Evolutionary conservation across 2,888 invertebrate genomes (phyloP).

Genomic region (Drosophila siamana): DNA sequence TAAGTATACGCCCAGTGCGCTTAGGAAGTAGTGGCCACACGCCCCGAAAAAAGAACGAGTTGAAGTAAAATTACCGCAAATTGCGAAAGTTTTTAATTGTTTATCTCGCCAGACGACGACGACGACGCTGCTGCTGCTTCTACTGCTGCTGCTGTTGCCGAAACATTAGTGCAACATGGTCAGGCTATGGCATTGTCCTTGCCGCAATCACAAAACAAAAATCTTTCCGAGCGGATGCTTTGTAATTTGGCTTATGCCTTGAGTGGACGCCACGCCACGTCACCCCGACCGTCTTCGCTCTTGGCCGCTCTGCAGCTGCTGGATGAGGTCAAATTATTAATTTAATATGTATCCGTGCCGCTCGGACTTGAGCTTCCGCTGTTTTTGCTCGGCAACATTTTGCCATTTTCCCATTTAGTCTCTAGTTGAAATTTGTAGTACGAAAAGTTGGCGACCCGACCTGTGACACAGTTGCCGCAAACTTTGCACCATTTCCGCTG

Average conservation of each 20-base stretch:
- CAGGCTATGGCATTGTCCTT: slow-evolving; percentile 56
- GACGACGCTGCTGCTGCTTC: slow-evolving; percentile 33
- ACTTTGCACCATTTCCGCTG: slow-evolving; percentile 74
- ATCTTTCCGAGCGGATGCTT: slow-evolving; percentile 74
- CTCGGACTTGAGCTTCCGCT: slow-evolving; percentile 71
- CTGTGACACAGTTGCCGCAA: slow-evolving; percentile 70
- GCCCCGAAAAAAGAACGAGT: slow-evolving; percentile 33
- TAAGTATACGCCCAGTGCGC: slow-evolving; percentile 11
- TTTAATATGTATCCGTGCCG: slow-evolving; percentile 79
- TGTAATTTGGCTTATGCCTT: slow-evolving; percentile 61
- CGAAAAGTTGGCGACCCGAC: slow-evolving; percentile 59
- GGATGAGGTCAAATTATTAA: slow-evolving; percentile 80
- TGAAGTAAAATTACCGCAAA: slow-evolving; percentile 76
- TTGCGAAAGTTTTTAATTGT: slow-evolving; percentile 83
- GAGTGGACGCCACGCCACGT: slow-evolving; percentile 14
- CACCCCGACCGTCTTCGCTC: not conserved
- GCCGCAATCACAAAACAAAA: slow-evolving; percentile 76
- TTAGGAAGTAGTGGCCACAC: slow-evolving; percentile 34
- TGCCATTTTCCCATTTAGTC: slow-evolving; percentile 32
- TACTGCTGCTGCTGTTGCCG: slow-evolving; percentile 23
- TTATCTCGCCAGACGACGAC: slow-evolving; percentile 67
- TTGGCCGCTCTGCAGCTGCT: not conserved
- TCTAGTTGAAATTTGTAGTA: slow-evolving; percentile 51
- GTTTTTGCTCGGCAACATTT: slow-evolving; percentile 32
- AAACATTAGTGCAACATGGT: slow-evolving; percentile 79